Evolutionary conservation across 1,140 invertebrate genomes (phyloP).

Genomic region (Drosophila punjabiensis): DNA sequence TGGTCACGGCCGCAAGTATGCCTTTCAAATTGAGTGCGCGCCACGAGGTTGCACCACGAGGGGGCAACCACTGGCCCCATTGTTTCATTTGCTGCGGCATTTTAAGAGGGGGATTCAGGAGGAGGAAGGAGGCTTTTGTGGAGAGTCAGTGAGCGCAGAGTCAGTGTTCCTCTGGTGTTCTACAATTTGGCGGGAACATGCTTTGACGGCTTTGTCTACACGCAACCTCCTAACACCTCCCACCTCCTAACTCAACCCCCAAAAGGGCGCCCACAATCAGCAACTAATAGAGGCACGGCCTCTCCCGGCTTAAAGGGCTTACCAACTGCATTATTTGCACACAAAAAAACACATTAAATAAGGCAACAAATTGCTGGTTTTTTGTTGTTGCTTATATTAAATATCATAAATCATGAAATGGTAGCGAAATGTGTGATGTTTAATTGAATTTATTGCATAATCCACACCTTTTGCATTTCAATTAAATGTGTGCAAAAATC

Average conservation of each 20-base stretch:
- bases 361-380: neutral
- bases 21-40: slow-evolving; percentile 28
- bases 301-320: neutral
- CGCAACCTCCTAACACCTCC: neutral
- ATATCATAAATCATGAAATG: slow-evolving; percentile 15
- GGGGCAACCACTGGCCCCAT: slow-evolving; percentile 19
- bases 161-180: slow-evolving; percentile 31
- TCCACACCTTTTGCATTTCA: slow-evolving; percentile 14
- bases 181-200: slow-evolving; percentile 53
- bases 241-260: no score
- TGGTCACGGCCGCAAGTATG: slow-evolving; percentile 1
- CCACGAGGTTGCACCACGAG: neutral
- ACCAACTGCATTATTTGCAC: neutral
- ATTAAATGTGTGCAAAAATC: slow-evolving; percentile 17
- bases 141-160: slow-evolving; percentile 59
- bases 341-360: neutral
- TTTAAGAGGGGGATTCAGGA: neutral
- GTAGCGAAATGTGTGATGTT: neutral
- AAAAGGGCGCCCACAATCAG: neutral
- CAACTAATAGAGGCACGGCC: neutral
- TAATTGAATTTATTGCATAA: slow-evolving; percentile 41
- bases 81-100: slow-evolving; percentile 16
- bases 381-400: slow-evolving; percentile 1
- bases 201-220: slow-evolving; percentile 24
- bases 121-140: slow-evolving; percentile 11